Evolutionary conservation across 2,113 vertebrate genomes (phyloP), one percentile per base, ranked within the genome.

Genomic region (Neodon shergylaensis): DNA sequence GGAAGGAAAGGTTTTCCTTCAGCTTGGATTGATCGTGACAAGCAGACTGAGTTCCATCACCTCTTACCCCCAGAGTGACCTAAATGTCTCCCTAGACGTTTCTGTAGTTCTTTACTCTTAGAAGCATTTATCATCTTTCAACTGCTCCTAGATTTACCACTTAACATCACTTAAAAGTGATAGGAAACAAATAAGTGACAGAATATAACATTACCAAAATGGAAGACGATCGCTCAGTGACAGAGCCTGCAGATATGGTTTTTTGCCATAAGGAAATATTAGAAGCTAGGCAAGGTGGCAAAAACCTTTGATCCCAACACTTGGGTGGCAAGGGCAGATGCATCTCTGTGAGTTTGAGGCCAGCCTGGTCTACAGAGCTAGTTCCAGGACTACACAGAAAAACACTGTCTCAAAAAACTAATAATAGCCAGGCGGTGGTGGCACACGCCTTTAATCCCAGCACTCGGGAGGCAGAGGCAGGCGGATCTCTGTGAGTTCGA

Each of bases 141-240:
- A 28, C 36, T 81, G n/a, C 52, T 26, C 49, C 68, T 84, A 84
- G 93, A 87, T 22, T 78, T 83, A 89, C 49, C 39, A 87, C 76
- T 90, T 82, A 54, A 2, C 28, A 94, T 31, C 68, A 70, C 16
- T 97, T 95, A 95, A 97, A 90, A 22, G 28, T 93, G 26, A 90
- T 52, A 33, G 47, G 49, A 47, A 79, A 47, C 47, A 54, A 91
- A 28, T 49, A 58, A 58, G 16, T 73, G 44, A 78, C 28, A 66
- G 79, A 52, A 81, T 90, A 86, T 95, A 95, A 65, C 77, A 93
- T 87, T 66, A 95, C n/a, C 42, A 89, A 91, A 72, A 58, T 81
- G 49, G 65, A 94, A 85, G 58, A 89, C 78, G 77, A 86, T 49
- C 70, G 26, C 14, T 44, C 52, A 95, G 63, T 94, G 58, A 78